Evolutionary conservation across 1,140 invertebrate genomes (phyloP), one percentile per base, ranked within the genome.

Genomic region (Bemisia tabaci): DNA sequence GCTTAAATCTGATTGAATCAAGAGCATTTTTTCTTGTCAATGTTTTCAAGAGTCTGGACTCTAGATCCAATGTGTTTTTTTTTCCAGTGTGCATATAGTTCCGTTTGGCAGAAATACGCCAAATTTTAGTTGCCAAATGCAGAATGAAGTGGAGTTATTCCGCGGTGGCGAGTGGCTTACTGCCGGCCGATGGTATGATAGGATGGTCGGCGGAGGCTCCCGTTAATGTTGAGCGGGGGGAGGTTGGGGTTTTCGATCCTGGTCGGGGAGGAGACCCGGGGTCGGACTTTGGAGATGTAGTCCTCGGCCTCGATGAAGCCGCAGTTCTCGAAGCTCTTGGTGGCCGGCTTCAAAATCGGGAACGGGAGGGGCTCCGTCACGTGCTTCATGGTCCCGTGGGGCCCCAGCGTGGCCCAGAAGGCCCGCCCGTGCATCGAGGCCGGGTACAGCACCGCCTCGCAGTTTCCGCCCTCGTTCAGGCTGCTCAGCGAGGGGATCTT

Each of bases 181-280:
- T n/a, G n/a, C n/a, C 33, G 33, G 5, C 33, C 33, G 5, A 48
- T 48, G 33, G 33, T 48, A 48, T 48, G 33, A 48, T 9, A 48
- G 5, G 33, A 48, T 5, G 33, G 33, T 48, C 33, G 5, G 33
- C 33, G 33, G 5, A 48, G 33, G 33, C 33, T 48, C 17, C 33
- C 33, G 33, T 48, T 48, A 5, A 48, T 5, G 33, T 88, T 88
- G 24, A 89, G 71, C 2, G 87, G 86, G 1, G 82, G 86, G 58
- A 89, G 76, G 75, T 89, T 89, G 0, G 87, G 87, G 72, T 88
- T 83, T 72, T 90, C 87, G 69, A 89, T 88, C 69, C 86, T 80
- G 1, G 87, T 88, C 0, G 88, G 87, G 1, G 87, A 87, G 21
- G 87, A 87, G 0, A 89, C 87, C 21, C 84, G 75, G 0, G 81